Evolutionary conservation across 2,797 vertebrate genomes (phyloP), one percentile per base, ranked within the genome.

Genomic region (Leuciscus waleckii): DNA sequence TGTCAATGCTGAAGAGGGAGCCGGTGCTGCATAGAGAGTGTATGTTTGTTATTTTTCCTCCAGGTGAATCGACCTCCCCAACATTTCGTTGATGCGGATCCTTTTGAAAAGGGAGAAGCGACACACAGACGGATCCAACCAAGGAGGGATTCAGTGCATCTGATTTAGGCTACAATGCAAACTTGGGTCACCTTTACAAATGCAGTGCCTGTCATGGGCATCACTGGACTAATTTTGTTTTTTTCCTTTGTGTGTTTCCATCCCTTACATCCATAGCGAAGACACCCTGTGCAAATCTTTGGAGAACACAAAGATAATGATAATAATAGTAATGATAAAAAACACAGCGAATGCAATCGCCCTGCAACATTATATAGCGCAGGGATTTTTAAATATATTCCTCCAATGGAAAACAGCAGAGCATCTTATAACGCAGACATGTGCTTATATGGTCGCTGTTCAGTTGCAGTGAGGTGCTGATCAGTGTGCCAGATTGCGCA

Each of bases 1-100:
- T 96, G 94, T 96, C 95, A 95, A 92, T 87, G 92, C 93, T 91
- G 93, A 93, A 93, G 91, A 82, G 92, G 92, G 92, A 92, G 94
- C 93, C 43, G 83, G 51, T 73, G 85, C 85, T 46, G 84, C 75
- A 84, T 85, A 90, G 92, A 92, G 86, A 91, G 91, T 90, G 92
- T 87, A 32, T 63, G 51, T 77, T 88, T 89, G 92, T 89, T 93
- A 92, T 89, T 93, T 95, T 94, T 94, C 92, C 94, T 93, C 90
- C 91, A 89, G 83, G 84, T 90, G 87, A 82, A 87, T 35, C 23
- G 83, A 88, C 65, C 91, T 79, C 89, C 91, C 88, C 92, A 89
- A 88, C 86, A 91, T 93, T 89, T 90, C 84, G 84, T 81, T 85
- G 75, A 89, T 87, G 89, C 91, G 88, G 90, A 89, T 91, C 89